A percentile compares a stretch with the other conserved stretches of the same genome.
Evolutionary conservation across 2,888 invertebrate species (phyloP).

Genomic region (Callosobruchus maculatus): DNA sequence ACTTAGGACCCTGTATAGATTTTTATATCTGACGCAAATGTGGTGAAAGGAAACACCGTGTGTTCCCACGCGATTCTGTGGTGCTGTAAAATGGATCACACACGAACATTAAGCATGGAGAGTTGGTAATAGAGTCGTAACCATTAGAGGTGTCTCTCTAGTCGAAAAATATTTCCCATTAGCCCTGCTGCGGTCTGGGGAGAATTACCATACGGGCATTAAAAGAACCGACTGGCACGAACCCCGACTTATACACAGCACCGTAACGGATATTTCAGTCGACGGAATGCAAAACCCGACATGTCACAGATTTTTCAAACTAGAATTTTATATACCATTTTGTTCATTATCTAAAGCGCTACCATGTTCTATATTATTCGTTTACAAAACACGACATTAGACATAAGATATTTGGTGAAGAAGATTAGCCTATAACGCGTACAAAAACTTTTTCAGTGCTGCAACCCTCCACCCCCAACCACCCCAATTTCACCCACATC

Average conservation of each 20-base stretch:
- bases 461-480: no score
- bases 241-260: neutral
- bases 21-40: neutral
- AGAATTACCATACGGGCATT: neutral
- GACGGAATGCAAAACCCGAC: no score
- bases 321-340: no score
- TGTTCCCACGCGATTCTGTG: neutral
- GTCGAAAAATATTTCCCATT: neutral
- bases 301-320: no score
- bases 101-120: neutral
- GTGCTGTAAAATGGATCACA: neutral
- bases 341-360: no score
- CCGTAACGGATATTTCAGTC: neutral
- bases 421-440: no score
- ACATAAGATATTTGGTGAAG: no score
- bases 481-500: no score
- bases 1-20: no score
- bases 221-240: neutral
- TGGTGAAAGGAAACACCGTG: neutral
- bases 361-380: no score
- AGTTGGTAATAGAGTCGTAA: neutral
- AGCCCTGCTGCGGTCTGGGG: neutral
- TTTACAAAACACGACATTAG: no score
- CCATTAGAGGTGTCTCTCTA: neutral
- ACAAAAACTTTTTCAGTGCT: no score